Evolutionary conservation across 2,113 vertebrate genomes (phyloP).

Genomic region (Amblyopsis rosae): DNA sequence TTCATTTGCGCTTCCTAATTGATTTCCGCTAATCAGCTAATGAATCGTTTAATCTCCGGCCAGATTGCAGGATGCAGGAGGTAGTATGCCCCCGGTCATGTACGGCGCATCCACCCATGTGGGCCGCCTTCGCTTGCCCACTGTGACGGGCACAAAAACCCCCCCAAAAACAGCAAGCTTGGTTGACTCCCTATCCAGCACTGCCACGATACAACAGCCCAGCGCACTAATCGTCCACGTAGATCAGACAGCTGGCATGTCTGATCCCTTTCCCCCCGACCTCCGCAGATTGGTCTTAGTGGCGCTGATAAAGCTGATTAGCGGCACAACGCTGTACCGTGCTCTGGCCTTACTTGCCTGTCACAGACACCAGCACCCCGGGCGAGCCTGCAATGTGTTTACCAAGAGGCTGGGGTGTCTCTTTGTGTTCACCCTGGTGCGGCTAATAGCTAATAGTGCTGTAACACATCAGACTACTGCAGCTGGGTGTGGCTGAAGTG

Average conservation of each 20-base stretch:
- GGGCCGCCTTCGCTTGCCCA: too few species aligned
- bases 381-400: not conserved
- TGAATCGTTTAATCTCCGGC: slow-evolving; percentile 46
- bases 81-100: not conserved
- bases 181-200: not conserved
- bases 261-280: slow-evolving; percentile 76
- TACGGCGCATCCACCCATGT: too few species aligned
- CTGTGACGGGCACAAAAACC: not conserved
- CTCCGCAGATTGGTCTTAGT: slow-evolving; percentile 86
- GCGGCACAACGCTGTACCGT: slow-evolving; percentile 67
- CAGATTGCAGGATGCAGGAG: slow-evolving; percentile 31
- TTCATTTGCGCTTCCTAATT: slow-evolving; percentile 43
- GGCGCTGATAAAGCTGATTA: slow-evolving; percentile 91
- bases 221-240: slow-evolving; percentile 18
- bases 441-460: not conserved
- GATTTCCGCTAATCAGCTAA: slow-evolving; percentile 61
- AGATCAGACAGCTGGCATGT: slow-evolving; percentile 87
- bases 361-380: slow-evolving; percentile 72
- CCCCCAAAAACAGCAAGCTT: too few species aligned
- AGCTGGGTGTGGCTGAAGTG: too few species aligned
- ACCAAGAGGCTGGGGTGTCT: not conserved
- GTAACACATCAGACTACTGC: not conserved
- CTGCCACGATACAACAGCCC: slow-evolving; percentile 23
- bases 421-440: not conserved
- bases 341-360: slow-evolving; percentile 73